These are phyloP conservation scores for Haemorhous mexicanus DNA, from an alignment of 2,113 vertebrate species.

Conservation along the genomic window DNA sequence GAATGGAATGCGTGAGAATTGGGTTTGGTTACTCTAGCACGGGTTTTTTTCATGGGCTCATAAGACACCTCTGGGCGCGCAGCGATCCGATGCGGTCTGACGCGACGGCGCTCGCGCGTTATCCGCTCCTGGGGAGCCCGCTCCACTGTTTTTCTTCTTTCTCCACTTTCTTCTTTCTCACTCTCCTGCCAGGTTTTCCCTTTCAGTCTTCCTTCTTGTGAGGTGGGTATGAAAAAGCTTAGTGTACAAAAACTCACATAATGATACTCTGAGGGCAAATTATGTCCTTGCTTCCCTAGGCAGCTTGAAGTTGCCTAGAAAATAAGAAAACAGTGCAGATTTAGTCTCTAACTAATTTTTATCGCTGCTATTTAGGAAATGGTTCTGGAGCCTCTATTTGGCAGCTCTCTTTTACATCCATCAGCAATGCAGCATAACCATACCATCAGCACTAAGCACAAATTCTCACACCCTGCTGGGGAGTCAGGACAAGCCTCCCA, in stretches of 20 bases:
- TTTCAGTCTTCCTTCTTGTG: not conserved
- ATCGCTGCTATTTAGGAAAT: constrained; percentile 44
- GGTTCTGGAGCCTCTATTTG: constrained; percentile 19
- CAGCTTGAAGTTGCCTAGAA: not conserved
- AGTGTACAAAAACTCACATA: not conserved
- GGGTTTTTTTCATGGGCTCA: not conserved
- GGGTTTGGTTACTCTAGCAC: not conserved
- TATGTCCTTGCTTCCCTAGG: not conserved
- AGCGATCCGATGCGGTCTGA: fast-evolving
- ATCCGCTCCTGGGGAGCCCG: fast-evolving
- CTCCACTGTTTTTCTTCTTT: not conserved
- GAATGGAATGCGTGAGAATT: not conserved
- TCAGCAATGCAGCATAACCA: not conserved
- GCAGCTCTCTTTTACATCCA: constrained; percentile 27
- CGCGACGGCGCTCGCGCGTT: fast-evolving
- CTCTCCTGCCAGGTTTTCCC: not conserved
- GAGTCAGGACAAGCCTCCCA: constrained; percentile 32
- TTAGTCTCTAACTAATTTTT: constrained; percentile 16
- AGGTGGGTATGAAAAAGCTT: constrained; percentile 20
- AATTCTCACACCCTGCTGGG: constrained; percentile 44
- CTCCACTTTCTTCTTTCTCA: constrained; percentile 2
- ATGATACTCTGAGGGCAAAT: not conserved
- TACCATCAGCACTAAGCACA: constrained; percentile 16
- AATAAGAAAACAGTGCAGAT: constrained; percentile 6
- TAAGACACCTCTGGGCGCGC: not conserved